These are phyloP conservation scores for Pitangus sulphuratus DNA, from an alignment of 2,797 vertebrate species.

Conservation along the genomic window DNA sequence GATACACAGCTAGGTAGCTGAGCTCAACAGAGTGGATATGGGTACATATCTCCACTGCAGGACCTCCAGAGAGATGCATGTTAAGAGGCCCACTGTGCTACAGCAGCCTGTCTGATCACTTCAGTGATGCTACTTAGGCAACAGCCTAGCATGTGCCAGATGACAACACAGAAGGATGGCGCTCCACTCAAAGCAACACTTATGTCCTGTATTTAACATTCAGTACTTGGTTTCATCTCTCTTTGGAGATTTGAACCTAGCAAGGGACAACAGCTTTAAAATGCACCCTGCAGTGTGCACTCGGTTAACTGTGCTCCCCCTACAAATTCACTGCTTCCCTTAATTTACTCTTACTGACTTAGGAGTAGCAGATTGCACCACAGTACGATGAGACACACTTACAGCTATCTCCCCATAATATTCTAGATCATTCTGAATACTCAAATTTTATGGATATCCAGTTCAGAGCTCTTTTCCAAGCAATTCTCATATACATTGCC, in stretches of 20 bases:
- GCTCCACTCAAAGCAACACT: background rate
- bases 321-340: background rate
- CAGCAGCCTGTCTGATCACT: background rate
- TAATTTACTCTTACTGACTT: background rate
- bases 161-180: background rate
- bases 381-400: background rate
- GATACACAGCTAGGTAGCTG: background rate
- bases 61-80: background rate
- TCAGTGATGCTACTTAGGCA: background rate
- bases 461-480: background rate
- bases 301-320: background rate
- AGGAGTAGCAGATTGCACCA: background rate
- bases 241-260: background rate
- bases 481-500: background rate
- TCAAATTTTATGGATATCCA: background rate
- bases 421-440: background rate
- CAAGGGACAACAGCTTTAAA: background rate
- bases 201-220: background rate
- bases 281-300: background rate
- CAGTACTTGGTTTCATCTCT: background rate
- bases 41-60: fast-evolving
- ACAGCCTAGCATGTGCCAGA: background rate
- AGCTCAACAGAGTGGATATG: background rate
- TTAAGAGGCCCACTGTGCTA: background rate
- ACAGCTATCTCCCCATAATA: background rate